Conservation (phyloP, 2,113 vertebrate genomes). For the Plotosus lineatus region DNA sequence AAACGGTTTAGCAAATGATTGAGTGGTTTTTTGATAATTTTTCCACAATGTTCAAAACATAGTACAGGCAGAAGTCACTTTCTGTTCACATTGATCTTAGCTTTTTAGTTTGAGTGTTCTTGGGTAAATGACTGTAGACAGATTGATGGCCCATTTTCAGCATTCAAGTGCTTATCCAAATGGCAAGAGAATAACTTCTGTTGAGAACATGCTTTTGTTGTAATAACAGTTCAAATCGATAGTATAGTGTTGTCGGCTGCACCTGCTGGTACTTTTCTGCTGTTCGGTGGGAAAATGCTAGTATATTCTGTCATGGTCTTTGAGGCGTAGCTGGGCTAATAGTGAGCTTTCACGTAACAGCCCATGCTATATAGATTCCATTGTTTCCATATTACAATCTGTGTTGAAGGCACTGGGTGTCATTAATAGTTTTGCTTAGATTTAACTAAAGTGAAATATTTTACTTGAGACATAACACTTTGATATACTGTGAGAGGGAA, state of each 20-base stretch:
- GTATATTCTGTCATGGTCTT: constrained; percentile 34
- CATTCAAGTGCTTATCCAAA: constrained; percentile 22
- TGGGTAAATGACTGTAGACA: constrained; percentile 10
- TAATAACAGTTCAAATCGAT: constrained; percentile 10
- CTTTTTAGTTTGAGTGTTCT: constrained; percentile 5
- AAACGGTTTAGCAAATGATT: too few species aligned
- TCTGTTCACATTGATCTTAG: neutral
- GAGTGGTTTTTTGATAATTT: too few species aligned
- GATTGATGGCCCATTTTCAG: neutral
- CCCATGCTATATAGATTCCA: neutral
- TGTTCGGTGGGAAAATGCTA: constrained; percentile 49
- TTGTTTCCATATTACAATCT: neutral
- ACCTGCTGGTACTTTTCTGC: constrained; percentile 47
- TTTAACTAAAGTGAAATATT: neutral
- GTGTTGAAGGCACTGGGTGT: neutral
- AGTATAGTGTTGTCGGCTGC: constrained; percentile 23
- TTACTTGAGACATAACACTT: neutral
- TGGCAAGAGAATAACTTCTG: constrained; percentile 7
- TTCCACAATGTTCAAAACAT: neutral
- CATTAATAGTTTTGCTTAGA: neutral
- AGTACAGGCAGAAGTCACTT: neutral
- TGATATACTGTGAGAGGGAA: neutral
- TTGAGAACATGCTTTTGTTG: constrained; percentile 15
- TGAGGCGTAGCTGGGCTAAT: constrained; percentile 1
- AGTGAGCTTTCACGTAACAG: neutral